These are phyloP conservation scores for Empidonax alnorum DNA, from an alignment of 2,113 vertebrate genomes.

Conservation along the genomic window DNA sequence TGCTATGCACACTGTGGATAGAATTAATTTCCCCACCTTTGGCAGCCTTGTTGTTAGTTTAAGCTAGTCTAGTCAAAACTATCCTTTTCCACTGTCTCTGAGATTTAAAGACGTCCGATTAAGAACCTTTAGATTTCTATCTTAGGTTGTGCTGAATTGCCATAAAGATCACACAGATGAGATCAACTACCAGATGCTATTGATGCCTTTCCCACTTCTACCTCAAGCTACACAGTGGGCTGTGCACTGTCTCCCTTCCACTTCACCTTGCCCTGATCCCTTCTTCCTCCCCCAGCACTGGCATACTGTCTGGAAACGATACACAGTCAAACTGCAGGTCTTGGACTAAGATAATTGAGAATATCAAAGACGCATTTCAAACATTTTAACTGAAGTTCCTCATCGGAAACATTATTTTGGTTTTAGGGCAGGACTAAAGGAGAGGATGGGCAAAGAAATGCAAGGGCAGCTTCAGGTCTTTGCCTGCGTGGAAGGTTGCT, in stretches of 20 bases:
- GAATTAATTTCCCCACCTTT: slow-evolving; percentile 29
- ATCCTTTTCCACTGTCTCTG: not conserved
- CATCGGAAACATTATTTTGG: not conserved
- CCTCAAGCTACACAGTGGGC: not conserved
- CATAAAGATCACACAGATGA: not conserved
- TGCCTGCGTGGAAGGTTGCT: not conserved
- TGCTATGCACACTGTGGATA: not conserved
- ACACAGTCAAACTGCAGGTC: not conserved
- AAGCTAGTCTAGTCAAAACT: not conserved
- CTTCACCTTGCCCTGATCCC: not conserved
- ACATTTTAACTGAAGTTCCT: not conserved
- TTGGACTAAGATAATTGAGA: not conserved
- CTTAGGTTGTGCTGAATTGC: not conserved
- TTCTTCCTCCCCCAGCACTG: not conserved
- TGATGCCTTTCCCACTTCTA: not conserved
- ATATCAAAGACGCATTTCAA: not conserved
- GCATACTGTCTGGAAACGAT: not conserved
- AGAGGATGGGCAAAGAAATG: not conserved
- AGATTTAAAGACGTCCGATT: not conserved
- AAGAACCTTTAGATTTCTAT: not conserved
- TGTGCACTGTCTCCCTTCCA: not conserved
- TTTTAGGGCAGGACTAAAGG: not conserved
- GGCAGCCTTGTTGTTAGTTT: not conserved
- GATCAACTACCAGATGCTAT: not conserved
- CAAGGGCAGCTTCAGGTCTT: not conserved